Percentiles rank a stretch among this genome's conserved stretches.
Conservation (phyloP, 2,113 vertebrate species). For the Gadus macrocephalus region DNA sequence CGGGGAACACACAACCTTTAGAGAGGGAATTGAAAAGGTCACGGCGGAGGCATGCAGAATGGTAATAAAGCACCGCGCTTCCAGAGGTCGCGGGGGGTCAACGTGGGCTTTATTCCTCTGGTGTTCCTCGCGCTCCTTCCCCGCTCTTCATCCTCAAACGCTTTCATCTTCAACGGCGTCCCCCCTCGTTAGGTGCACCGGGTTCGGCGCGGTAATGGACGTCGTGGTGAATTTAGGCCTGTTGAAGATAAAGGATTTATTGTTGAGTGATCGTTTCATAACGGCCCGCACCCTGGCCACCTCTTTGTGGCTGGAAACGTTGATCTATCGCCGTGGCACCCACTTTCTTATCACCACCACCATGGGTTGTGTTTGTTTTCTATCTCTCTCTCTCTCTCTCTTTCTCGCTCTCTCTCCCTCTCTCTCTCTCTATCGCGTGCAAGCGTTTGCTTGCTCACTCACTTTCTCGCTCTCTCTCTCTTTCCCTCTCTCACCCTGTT, state of each 20-base stretch:
- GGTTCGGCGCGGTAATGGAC: too few relatives aligned
- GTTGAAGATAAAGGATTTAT: too few relatives aligned
- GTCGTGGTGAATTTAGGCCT: too few relatives aligned
- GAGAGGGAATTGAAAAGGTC: constrained; percentile 74
- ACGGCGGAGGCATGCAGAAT: constrained; percentile 62
- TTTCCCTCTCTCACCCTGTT: not conserved
- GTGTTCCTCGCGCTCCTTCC: not conserved
- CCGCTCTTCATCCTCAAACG: not conserved
- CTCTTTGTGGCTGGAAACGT: too few relatives aligned
- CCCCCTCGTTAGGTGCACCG: too few relatives aligned
- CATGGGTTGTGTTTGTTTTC: not conserved
- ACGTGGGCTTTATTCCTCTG: constrained; percentile 8
- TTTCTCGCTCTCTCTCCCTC: not conserved
- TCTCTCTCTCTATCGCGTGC: not conserved
- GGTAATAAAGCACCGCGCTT: constrained; percentile 60
- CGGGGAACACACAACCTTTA: constrained; percentile 67
- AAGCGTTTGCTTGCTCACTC: not conserved
- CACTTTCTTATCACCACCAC: constrained; percentile 10
- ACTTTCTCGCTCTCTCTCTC: too few relatives aligned
- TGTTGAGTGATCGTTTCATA: too few relatives aligned
- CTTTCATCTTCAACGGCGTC: too few relatives aligned
- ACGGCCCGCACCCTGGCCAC: too few relatives aligned
- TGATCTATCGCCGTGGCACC: not conserved
- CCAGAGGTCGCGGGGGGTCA: constrained; percentile 63
- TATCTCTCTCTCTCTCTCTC: not conserved